These are phyloP conservation scores for Danio albolineatus DNA, from an alignment of 2,797 vertebrate species.

Conservation along the genomic window DNA sequence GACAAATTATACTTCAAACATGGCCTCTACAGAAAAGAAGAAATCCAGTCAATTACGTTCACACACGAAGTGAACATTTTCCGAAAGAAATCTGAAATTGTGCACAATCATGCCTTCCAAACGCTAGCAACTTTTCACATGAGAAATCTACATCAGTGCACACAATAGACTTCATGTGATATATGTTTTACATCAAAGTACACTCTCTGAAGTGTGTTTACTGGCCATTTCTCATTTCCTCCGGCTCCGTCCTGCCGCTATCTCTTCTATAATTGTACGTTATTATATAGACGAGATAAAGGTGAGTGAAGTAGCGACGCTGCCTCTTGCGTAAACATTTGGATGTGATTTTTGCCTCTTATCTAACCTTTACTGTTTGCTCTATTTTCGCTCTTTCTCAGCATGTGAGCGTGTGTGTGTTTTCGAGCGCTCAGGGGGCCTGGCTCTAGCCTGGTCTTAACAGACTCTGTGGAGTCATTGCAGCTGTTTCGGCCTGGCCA, in stretches of 20 bases:
- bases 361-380: conserved; percentile 60
- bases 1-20: conserved; percentile 40
- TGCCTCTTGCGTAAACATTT: conserved; percentile 74
- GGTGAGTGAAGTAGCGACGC: conserved; percentile 64
- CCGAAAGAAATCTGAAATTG: conserved; percentile 24
- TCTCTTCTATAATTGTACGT: conserved; percentile 73
- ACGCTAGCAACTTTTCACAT: conserved; percentile 14
- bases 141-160: conserved; percentile 1
- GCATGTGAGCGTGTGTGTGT: conserved; percentile 54
- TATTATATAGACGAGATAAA: conserved; percentile 74
- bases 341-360: conserved; percentile 65
- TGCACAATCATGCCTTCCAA: neutral
- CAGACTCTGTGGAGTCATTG: conserved; percentile 79
- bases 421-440: conserved; percentile 58
- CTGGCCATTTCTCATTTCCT: conserved; percentile 71
- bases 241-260: conserved; percentile 58
- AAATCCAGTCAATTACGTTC: conserved; percentile 2
- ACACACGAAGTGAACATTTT: conserved; percentile 15
- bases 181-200: conserved; percentile 67
- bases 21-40: conserved; percentile 20
- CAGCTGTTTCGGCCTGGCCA: conserved; percentile 78
- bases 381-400: conserved; percentile 37
- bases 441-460: conserved; percentile 66
- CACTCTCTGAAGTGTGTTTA: conserved; percentile 67
- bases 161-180: conserved; percentile 52